Evolutionary conservation across 2,888 invertebrate genomes (phyloP).

Genomic region (Parapristionchus giblindavisi): DNA sequence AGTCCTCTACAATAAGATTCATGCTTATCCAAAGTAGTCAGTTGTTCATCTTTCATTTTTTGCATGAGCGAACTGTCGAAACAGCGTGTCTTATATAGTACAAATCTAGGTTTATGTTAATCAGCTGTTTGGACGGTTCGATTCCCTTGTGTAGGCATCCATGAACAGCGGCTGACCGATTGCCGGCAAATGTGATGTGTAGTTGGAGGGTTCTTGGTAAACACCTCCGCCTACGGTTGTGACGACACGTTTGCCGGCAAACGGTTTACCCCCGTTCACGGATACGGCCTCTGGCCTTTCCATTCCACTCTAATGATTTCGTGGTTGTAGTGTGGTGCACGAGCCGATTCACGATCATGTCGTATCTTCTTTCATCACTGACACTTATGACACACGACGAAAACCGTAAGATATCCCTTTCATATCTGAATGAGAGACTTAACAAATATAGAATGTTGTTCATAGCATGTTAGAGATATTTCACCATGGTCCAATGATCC

Average conservation of each 20-base stretch:
- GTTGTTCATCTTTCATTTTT: constrained; percentile 31
- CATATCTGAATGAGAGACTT: too few relatives aligned
- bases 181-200: too few relatives aligned
- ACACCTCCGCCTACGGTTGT: too few relatives aligned
- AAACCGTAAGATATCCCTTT: constrained; percentile 52
- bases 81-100: not conserved
- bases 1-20: constrained; percentile 71
- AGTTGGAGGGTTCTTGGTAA: not conserved
- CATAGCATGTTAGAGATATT: not conserved
- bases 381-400: constrained; percentile 60
- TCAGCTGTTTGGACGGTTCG: not conserved
- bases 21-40: constrained; percentile 67
- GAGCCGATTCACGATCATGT: constrained; percentile 59
- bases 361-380: constrained; percentile 63
- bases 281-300: too few relatives aligned
- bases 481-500: not conserved
- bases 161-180: too few relatives aligned
- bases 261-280: too few relatives aligned
- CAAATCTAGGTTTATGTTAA: not conserved
- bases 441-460: too few relatives aligned
- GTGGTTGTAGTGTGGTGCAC: constrained; percentile 56
- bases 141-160: not conserved
- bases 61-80: not conserved
- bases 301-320: not conserved
- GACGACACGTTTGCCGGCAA: too few relatives aligned